Conservation (phyloP, 2,888 invertebrate species). For the Ypsolopha scabrella region DNA sequence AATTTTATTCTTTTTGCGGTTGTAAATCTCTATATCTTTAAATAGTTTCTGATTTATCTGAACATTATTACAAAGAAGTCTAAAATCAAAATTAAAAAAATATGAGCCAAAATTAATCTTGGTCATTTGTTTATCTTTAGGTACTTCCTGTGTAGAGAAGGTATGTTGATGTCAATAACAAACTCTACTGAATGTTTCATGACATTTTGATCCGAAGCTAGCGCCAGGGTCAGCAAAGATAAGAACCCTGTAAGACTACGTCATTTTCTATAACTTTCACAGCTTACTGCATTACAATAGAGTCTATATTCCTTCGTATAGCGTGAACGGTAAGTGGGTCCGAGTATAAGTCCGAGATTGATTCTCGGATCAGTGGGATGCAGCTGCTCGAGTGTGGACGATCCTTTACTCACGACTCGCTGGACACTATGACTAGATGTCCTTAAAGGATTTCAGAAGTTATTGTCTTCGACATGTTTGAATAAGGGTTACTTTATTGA, state of each 20-base stretch:
- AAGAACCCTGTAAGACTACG: conserved; percentile 35
- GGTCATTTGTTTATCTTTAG: too few relatives aligned
- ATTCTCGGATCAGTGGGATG: conserved; percentile 59
- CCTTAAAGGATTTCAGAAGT: conserved; percentile 35
- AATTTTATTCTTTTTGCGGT: too few relatives aligned
- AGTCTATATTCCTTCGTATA: not conserved
- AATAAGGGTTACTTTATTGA: conserved; percentile 10
- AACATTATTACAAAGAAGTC: too few relatives aligned
- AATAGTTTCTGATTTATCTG: too few relatives aligned
- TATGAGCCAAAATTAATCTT: too few relatives aligned
- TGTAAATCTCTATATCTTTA: too few relatives aligned
- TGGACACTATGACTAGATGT: conserved; percentile 39
- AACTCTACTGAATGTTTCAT: conserved; percentile 35
- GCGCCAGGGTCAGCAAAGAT: conserved; percentile 49
- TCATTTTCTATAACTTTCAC: not conserved
- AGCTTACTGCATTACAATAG: not conserved
- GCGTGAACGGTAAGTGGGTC: not conserved
- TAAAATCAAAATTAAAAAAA: too few relatives aligned
- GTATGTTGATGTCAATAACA: not conserved
- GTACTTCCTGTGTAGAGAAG: not conserved
- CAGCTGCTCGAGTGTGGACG: conserved; percentile 46
- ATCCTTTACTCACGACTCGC: conserved; percentile 58
- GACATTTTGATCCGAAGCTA: conserved; percentile 24
- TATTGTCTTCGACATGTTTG: conserved; percentile 21
- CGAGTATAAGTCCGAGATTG: conserved; percentile 36